A percentile compares a stretch with the other conserved stretches of the same genome.
Evolutionary conservation across 1,140 invertebrate species (phyloP).

Genomic region (Caerostris darwini): DNA sequence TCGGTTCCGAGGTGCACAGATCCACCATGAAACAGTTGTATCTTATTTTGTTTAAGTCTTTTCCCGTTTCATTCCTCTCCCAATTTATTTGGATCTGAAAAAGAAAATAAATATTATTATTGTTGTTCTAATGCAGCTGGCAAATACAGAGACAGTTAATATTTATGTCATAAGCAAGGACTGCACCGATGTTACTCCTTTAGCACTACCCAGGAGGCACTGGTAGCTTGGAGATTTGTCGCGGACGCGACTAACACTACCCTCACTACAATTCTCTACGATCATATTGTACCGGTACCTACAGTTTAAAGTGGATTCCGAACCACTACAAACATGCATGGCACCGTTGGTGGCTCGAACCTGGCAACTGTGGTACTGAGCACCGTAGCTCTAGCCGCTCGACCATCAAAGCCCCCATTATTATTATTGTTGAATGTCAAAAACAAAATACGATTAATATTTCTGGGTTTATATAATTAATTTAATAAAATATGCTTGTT

Average conservation of each 20-base stretch:
- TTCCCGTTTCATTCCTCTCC: conserved; percentile 64
- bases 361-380: too few species aligned
- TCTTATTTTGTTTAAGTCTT: conserved; percentile 56
- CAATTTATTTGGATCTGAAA: conserved; percentile 72
- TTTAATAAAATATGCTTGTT: too few species aligned
- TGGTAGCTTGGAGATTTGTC: not conserved
- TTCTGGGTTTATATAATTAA: too few species aligned
- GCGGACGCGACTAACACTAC: not conserved
- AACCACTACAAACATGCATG: too few species aligned
- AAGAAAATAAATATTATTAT: not conserved
- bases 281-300: not conserved
- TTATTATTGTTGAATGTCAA: too few species aligned
- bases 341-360: too few species aligned
- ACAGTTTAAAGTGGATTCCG: too few species aligned
- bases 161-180: not conserved
- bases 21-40: conserved; percentile 60
- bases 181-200: not conserved
- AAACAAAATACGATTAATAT: too few species aligned
- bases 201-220: not conserved
- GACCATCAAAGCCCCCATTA: too few species aligned
- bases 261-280: too few species aligned
- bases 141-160: too few species aligned
- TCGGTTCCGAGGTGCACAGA: not conserved
- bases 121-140: not conserved
- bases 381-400: too few species aligned